phyloP scores from a whole-genome alignment of 2,797 vertebrate species.

The Cyclura pinguis region DNA sequence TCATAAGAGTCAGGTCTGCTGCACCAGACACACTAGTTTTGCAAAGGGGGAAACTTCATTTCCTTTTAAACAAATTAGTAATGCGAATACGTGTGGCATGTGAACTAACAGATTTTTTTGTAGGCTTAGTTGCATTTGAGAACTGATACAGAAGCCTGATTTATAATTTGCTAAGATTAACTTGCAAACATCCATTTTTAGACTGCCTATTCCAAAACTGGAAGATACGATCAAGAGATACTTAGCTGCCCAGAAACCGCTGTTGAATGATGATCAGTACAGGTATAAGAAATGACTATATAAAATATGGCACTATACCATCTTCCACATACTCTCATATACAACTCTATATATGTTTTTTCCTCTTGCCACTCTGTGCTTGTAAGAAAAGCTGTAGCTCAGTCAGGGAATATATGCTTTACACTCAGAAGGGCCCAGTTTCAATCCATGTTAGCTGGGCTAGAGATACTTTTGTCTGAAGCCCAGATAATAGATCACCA shows the following conservation, averaged over 20 bases:
- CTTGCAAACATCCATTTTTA: neutral
- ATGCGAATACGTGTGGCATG: neutral
- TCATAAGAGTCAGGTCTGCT: neutral
- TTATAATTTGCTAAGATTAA: slow-evolving; percentile 15
- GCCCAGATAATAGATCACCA: neutral
- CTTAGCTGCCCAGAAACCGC: slow-evolving; percentile 34
- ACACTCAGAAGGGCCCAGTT: neutral
- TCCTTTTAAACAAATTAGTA: neutral
- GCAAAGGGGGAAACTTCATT: neutral
- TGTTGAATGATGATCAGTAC: slow-evolving; percentile 23
- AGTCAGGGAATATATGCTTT: neutral
- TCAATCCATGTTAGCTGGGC: neutral
- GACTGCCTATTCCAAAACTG: slow-evolving; percentile 30
- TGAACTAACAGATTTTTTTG: neutral
- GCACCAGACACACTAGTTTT: neutral
- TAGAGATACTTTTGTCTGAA: neutral
- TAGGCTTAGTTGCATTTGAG: neutral
- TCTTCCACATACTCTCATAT: neutral
- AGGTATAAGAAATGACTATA: slow-evolving; percentile 10
- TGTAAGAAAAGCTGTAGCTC: neutral
- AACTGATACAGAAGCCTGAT: neutral
- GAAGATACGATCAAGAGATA: slow-evolving; percentile 32
- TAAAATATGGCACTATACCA: slow-evolving; percentile 6
- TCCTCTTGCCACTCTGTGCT: neutral
- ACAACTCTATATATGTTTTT: neutral